Conservation (phyloP, 1,140 invertebrate genomes). For the Platorchestia sp. region DNA sequence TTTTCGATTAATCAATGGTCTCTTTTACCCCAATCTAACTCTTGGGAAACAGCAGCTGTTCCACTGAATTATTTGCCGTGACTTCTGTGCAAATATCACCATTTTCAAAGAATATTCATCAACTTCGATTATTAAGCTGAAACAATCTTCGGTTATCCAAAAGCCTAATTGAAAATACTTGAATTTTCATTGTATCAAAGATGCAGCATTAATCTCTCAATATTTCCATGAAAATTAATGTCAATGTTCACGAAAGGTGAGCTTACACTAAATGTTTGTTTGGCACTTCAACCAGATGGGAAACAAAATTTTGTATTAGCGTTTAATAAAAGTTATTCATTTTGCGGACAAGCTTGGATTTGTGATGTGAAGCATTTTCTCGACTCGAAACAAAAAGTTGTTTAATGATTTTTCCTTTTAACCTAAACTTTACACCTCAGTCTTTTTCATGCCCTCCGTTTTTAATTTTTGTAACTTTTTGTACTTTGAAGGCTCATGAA, state of each 20-base stretch:
- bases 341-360: background rate
- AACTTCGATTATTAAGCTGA: background rate
- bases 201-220: background rate
- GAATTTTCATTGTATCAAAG: background rate
- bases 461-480: too few species aligned
- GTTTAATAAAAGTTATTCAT: background rate
- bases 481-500: background rate
- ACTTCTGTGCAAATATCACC: background rate
- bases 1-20: background rate
- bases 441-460: background rate
- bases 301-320: background rate
- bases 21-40: background rate
- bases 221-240: background rate
- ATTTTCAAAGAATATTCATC: background rate
- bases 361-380: background rate
- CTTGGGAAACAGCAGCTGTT: background rate
- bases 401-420: background rate
- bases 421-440: background rate
- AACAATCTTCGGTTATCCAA: background rate
- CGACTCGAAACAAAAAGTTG: background rate
- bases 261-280: background rate
- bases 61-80: background rate
- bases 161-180: background rate
- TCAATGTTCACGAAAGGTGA: background rate
- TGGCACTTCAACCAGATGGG: background rate